Conservation (phyloP, 2,113 vertebrate genomes). For the Xyliphius kryptos region DNA sequence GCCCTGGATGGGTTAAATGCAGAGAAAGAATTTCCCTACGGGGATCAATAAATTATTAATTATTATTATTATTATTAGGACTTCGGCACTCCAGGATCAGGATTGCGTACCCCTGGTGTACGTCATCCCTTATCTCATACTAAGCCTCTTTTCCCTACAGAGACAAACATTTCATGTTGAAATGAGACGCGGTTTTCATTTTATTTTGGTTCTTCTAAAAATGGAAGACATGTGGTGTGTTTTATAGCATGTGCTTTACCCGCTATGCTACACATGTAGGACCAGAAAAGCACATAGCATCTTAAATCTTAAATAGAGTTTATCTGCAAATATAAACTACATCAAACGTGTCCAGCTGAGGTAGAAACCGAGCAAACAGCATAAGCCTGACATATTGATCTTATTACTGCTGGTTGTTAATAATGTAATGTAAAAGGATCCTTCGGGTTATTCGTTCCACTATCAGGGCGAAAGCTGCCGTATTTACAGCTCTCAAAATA, state of each 20-base stretch:
- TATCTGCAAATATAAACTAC: background rate
- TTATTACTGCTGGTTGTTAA: slow-evolving; percentile 40
- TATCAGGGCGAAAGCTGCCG: slow-evolving; percentile 66
- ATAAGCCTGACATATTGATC: slow-evolving; percentile 18
- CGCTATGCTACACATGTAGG: too few species aligned
- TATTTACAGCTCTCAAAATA: slow-evolving; percentile 69
- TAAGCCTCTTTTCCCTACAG: slow-evolving; percentile 23
- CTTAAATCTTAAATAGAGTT: background rate
- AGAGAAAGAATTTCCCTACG: too few species aligned
- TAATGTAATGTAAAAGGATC: slow-evolving; percentile 49
- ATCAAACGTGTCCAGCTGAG: too few species aligned
- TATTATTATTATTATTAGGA: too few species aligned
- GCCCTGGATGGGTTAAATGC: too few species aligned
- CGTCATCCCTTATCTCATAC: slow-evolving; percentile 34
- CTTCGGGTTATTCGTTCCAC: slow-evolving; percentile 51
- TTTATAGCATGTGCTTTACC: too few species aligned
- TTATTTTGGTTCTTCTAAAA: too few species aligned
- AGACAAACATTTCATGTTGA: background rate
- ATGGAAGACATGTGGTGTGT: too few species aligned
- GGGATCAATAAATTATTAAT: too few species aligned
- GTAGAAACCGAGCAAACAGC: slow-evolving; percentile 5
- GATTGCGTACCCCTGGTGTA: too few species aligned
- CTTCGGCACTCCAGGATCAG: too few species aligned
- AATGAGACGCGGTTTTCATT: background rate
- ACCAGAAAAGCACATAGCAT: too few species aligned